phyloP scores from a whole-genome alignment of 1,140 invertebrate species.

The Drosophila murphyi region DNA sequence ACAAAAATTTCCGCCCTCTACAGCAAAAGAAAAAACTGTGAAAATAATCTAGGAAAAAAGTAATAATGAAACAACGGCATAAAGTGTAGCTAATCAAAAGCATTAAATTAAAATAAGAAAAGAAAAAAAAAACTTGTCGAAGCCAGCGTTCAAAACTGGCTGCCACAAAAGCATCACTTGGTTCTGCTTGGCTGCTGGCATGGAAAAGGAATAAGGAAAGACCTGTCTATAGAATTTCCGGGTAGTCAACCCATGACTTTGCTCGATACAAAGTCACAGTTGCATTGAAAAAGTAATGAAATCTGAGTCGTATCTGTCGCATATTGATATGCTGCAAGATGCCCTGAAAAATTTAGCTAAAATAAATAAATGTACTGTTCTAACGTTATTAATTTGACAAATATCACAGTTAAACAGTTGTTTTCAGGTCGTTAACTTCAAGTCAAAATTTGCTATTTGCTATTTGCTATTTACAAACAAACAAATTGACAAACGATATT shows the following conservation, averaged over 20 bases:
- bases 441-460: no score
- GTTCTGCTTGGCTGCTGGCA: neutral
- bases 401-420: no score
- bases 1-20: slow-evolving; percentile 35
- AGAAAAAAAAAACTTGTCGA: slow-evolving; percentile 40
- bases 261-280: neutral
- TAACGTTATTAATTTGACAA: no score
- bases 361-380: no score
- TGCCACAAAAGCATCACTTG: slow-evolving; percentile 59
- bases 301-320: neutral
- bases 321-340: neutral
- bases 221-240: neutral
- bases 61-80: slow-evolving; percentile 19
- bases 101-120: slow-evolving; percentile 48
- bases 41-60: slow-evolving; percentile 45
- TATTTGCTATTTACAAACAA: no score
- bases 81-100: slow-evolving; percentile 65
- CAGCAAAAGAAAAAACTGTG: slow-evolving; percentile 37
- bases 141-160: slow-evolving; percentile 21
- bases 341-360: neutral
- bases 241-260: slow-evolving; percentile 7
- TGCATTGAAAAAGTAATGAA: neutral
- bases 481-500: no score
- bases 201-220: neutral
- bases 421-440: no score